phyloP scores from a whole-genome alignment of 2,888 invertebrate species.

The Chrysina gloriosa region DNA sequence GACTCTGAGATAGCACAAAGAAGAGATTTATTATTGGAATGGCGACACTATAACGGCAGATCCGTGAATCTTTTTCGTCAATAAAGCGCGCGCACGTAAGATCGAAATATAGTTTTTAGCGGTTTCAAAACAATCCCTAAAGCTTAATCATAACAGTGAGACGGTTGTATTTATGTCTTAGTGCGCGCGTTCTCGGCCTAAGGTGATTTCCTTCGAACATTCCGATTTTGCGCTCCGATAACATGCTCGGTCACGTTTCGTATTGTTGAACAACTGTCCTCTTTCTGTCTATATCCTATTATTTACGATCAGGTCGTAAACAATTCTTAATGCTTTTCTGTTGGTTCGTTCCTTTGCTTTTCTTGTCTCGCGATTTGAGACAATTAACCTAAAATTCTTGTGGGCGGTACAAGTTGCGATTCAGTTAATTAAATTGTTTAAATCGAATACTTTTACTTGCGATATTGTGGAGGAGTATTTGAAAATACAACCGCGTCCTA shows the following conservation, averaged over 20 bases:
- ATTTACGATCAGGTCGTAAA: not conserved
- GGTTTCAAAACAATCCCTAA: slow-evolving; percentile 3
- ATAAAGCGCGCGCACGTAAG: slow-evolving; percentile 13
- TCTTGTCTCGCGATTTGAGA: too few relatives aligned
- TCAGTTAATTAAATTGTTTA: too few relatives aligned
- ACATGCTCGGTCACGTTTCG: not conserved
- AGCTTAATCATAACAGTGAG: slow-evolving; percentile 13
- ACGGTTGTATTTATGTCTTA: slow-evolving; percentile 1
- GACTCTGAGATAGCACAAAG: not conserved
- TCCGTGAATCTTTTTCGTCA: slow-evolving; percentile 25
- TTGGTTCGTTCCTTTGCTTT: not conserved
- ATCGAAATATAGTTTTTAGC: slow-evolving; percentile 19
- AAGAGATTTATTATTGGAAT: slow-evolving; percentile 13
- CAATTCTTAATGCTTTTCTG: not conserved
- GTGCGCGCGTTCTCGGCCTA: not conserved
- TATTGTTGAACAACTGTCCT: not conserved
- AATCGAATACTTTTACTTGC: too few relatives aligned
- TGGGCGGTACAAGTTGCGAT: too few relatives aligned
- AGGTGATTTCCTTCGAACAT: not conserved
- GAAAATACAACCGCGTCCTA: too few relatives aligned
- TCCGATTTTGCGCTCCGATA: not conserved
- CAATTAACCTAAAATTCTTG: too few relatives aligned
- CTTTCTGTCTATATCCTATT: not conserved
- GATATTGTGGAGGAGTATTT: too few relatives aligned
- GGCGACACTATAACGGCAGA: slow-evolving; percentile 6